These are phyloP conservation scores for Drosophila mojavensis DNA, from an alignment of 1,140 invertebrate genomes.

Conservation along the genomic window DNA sequence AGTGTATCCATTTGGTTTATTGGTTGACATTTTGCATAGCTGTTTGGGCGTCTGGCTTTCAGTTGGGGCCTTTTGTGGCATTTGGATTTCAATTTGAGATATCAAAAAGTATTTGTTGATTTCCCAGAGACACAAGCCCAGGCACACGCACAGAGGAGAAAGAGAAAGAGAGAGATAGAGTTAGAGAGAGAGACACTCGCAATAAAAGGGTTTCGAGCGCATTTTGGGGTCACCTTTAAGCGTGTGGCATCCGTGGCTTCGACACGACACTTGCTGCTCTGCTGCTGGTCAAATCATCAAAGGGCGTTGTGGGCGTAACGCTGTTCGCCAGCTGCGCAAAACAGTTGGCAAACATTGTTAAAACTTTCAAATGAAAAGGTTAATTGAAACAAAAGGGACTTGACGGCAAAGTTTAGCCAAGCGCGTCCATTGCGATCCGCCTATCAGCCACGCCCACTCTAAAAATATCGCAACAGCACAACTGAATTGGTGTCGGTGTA, in stretches of 20 bases:
- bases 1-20: too few species aligned
- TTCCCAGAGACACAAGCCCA: constrained; percentile 4
- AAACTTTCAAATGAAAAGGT: constrained; percentile 80
- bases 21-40: neutral
- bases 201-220: constrained; percentile 6
- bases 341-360: constrained; percentile 78
- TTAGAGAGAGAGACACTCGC: too few species aligned
- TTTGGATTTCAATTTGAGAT: constrained; percentile 79
- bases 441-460: constrained; percentile 40
- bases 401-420: constrained; percentile 75
- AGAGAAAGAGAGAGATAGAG: too few species aligned
- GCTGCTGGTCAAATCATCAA: constrained; percentile 7
- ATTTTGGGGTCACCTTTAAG: constrained; percentile 23
- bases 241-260: neutral
- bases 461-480: neutral
- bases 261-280: constrained; percentile 16
- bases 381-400: constrained; percentile 81
- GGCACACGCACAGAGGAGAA: too few species aligned
- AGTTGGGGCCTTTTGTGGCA: constrained; percentile 22
- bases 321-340: constrained; percentile 38
- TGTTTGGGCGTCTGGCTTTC: constrained; percentile 5
- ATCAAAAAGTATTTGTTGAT: constrained; percentile 66
- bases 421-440: constrained; percentile 55
- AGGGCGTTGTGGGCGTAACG: neutral
- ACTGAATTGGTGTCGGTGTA: neutral